phyloP scores from a whole-genome alignment of 1,140 invertebrate species.

The Caerostris extrusa region DNA sequence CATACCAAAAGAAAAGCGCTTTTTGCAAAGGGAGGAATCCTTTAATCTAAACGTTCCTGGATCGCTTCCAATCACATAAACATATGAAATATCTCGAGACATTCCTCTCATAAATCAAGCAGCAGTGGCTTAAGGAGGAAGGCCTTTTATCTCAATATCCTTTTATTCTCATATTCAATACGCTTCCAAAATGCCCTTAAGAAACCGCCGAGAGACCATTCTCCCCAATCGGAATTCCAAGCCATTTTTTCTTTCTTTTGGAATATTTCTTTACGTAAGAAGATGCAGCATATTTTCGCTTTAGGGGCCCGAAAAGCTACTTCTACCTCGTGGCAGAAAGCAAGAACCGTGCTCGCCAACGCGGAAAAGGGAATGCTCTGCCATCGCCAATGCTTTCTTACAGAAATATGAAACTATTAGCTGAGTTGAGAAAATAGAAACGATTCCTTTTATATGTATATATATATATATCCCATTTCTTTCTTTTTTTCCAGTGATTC shows the following conservation, averaged over 20 bases:
- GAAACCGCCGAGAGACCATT: background rate
- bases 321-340: background rate
- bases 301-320: background rate
- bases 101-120: background rate
- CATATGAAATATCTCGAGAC: background rate
- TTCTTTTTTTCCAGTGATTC: no score
- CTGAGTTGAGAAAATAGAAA: background rate
- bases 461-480: no score
- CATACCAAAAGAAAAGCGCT: background rate
- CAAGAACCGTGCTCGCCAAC: background rate
- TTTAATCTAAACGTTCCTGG: background rate
- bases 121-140: background rate
- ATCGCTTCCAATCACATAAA: background rate
- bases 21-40: background rate
- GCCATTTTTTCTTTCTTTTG: background rate
- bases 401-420: conserved; percentile 23
- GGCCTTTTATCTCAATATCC: background rate
- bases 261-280: background rate
- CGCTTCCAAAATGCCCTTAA: background rate
- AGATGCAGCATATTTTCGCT: background rate
- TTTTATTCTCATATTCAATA: conserved; percentile 8
- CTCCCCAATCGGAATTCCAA: background rate
- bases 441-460: background rate
- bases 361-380: conserved; percentile 13
- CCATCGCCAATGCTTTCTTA: background rate